phyloP scores from a whole-genome alignment of 2,888 invertebrate genomes.

The Andrena marginata region DNA sequence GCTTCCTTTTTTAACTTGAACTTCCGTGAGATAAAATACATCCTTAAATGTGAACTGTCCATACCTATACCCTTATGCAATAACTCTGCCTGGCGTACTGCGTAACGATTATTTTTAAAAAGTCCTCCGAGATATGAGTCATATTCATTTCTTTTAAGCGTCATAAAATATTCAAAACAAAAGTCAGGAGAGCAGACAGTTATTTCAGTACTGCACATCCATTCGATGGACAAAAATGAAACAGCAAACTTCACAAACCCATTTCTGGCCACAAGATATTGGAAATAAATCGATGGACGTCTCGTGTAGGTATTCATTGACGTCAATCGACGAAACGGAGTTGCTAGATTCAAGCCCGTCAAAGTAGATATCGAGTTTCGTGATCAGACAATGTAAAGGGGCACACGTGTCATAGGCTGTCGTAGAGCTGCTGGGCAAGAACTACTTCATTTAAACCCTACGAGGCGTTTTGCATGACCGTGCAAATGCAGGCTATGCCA shows the following conservation, averaged over 20 bases:
- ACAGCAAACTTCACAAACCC: slow-evolving; percentile 1
- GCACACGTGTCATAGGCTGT: slow-evolving; percentile 40
- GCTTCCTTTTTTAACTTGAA: too few species aligned
- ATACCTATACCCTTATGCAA: too few species aligned
- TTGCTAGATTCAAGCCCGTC: slow-evolving; percentile 48
- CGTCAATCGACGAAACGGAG: slow-evolving; percentile 48
- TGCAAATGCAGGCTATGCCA: too few species aligned
- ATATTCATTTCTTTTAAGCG: background rate
- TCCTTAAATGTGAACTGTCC: too few species aligned
- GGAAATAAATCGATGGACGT: slow-evolving; percentile 54
- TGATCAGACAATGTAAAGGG: slow-evolving; percentile 56
- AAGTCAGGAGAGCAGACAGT: background rate
- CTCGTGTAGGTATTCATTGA: slow-evolving; percentile 38
- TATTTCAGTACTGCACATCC: background rate
- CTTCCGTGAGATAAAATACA: too few species aligned
- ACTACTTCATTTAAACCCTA: slow-evolving; percentile 29
- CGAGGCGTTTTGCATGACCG: slow-evolving; percentile 2
- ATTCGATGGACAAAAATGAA: background rate
- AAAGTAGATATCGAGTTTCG: slow-evolving; percentile 61
- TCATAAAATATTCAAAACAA: background rate
- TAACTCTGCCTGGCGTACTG: too few species aligned
- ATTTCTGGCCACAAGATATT: slow-evolving; percentile 21
- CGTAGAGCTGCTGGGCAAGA: slow-evolving; percentile 34
- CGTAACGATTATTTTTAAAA: too few species aligned
- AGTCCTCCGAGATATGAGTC: too few species aligned